Percentiles rank a stretch among this genome's conserved stretches.
These are phyloP conservation scores for Ceyx erithaca DNA, from an alignment of 2,797 vertebrate genomes.

Conservation along the genomic window DNA sequence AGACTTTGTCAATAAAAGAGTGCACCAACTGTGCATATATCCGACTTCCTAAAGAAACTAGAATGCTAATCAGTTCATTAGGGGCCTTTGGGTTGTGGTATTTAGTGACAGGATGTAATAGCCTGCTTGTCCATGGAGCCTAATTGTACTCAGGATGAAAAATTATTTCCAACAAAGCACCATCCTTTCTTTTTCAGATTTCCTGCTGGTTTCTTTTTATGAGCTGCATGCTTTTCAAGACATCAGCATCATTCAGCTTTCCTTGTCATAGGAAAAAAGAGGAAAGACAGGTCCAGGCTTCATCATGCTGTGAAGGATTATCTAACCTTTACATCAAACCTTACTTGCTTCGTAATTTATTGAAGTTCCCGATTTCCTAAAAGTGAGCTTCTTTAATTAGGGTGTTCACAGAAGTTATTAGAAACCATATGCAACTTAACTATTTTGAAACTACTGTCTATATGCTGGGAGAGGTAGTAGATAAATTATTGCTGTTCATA, in stretches of 20 bases:
- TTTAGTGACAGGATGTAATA: slow-evolving; percentile 76
- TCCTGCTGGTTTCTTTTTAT: slow-evolving; percentile 77
- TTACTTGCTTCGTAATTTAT: slow-evolving; percentile 64
- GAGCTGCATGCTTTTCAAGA: slow-evolving; percentile 74
- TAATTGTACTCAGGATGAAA: slow-evolving; percentile 78
- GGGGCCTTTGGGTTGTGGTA: slow-evolving; percentile 77
- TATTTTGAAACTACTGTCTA: slow-evolving; percentile 50
- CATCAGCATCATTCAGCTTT: slow-evolving; percentile 68
- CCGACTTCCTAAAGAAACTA: slow-evolving; percentile 76
- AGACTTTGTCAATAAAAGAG: slow-evolving; percentile 77
- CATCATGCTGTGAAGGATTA: slow-evolving; percentile 66
- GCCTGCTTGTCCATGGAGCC: slow-evolving; percentile 68
- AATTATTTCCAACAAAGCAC: slow-evolving; percentile 73
- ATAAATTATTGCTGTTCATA: slow-evolving; percentile 22
- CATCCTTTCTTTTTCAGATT: slow-evolving; percentile 73
- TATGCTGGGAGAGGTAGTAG: slow-evolving; percentile 45
- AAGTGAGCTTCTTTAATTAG: slow-evolving; percentile 73
- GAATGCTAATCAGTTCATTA: slow-evolving; percentile 84
- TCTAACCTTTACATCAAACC: slow-evolving; percentile 73
- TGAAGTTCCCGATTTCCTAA: slow-evolving; percentile 50
- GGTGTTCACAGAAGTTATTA: slow-evolving; percentile 50
- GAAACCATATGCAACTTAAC: slow-evolving; percentile 39
- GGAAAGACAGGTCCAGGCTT: slow-evolving; percentile 49
- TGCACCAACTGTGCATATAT: slow-evolving; percentile 74
- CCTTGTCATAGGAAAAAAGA: slow-evolving; percentile 69